phyloP scores from a whole-genome alignment of 2,113 vertebrate genomes.

The Oxyruncus cristatus region DNA sequence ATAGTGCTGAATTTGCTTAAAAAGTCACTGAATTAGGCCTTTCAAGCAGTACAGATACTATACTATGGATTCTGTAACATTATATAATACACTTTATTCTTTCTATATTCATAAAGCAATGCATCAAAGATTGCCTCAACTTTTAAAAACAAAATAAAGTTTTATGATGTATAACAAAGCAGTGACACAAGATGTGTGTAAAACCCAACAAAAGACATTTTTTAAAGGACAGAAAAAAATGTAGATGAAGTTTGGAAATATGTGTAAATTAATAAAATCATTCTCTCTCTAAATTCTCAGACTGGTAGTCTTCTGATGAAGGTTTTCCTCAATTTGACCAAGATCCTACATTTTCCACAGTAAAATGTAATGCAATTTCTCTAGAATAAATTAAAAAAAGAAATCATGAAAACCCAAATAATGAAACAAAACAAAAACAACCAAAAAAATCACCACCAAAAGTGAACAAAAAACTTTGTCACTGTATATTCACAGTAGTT shows the following conservation, averaged over 20 bases:
- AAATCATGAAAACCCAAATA: background rate
- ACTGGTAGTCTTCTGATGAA: background rate
- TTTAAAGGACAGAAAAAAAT: background rate
- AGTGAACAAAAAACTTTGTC: background rate
- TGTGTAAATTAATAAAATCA: background rate
- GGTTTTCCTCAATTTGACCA: background rate
- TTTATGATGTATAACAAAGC: background rate
- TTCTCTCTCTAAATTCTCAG: background rate
- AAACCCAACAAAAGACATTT: background rate
- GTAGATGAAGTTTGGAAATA: background rate
- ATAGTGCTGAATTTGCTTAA: background rate
- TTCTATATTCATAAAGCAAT: background rate
- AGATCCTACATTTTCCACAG: background rate
- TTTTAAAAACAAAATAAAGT: background rate
- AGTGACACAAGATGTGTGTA: background rate
- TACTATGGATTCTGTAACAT: background rate
- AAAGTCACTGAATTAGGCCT: background rate
- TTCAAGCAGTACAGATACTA: background rate
- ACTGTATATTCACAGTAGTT: background rate
- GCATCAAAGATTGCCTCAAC: background rate
- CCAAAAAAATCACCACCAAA: background rate
- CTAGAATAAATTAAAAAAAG: background rate
- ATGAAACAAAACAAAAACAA: background rate
- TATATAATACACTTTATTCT: background rate
- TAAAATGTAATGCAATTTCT: background rate